These are phyloP conservation scores for Girardinichthys multiradiatus DNA, from an alignment of 2,113 vertebrate genomes.

Conservation along the genomic window DNA sequence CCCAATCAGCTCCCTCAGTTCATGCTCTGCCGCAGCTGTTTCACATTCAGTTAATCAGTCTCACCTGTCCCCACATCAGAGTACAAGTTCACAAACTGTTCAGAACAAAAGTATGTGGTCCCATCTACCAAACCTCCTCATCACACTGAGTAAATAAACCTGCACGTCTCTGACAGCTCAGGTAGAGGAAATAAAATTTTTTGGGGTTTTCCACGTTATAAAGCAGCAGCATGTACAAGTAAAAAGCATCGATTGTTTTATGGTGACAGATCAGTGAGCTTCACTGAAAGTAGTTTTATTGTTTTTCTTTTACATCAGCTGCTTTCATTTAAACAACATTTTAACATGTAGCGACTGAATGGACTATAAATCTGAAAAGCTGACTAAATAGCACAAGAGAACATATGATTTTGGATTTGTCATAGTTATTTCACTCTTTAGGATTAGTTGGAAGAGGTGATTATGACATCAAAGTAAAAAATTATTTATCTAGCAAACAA, in stretches of 20 bases:
- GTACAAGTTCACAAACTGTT: neutral
- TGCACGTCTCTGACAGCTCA: neutral
- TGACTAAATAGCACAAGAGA: neutral
- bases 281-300: neutral
- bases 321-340: neutral
- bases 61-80: too few species aligned
- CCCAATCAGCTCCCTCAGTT: too few species aligned
- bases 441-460: neutral
- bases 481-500: too few species aligned
- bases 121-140: neutral
- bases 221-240: neutral
- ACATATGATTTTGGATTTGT: too few species aligned
- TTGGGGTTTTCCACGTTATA: too few species aligned
- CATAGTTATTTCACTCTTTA: neutral
- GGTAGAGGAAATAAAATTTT: neutral
- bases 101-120: neutral
- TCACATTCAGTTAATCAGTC: too few species aligned
- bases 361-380: neutral
- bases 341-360: neutral
- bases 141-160: neutral
- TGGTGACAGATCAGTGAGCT: neutral
- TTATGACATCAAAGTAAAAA: neutral
- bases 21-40: too few species aligned
- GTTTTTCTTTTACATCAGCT: neutral
- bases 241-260: neutral